Evolutionary conservation across 2,888 invertebrate genomes (phyloP), one percentile per base, ranked within the genome.

Genomic region (Brachyptera putata): DNA sequence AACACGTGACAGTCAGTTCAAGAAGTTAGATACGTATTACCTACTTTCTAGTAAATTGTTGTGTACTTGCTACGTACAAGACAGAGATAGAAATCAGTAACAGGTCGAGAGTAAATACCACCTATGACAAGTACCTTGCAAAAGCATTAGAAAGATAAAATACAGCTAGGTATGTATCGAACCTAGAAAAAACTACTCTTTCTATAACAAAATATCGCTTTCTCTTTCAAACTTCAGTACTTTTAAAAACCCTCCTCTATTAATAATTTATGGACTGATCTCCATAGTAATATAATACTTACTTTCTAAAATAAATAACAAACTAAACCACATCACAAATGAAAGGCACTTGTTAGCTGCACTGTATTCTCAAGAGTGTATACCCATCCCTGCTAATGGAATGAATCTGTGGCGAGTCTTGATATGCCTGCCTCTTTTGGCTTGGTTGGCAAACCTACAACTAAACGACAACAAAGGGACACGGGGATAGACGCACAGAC

Each of bases 321-420:
- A 60, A 57, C 55, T 53, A 18, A 36, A 62, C 56, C 39, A 34
- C 60, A 63, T 63, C 63, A 63, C 63, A 63, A 63, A 63, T 61
- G 30, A 63, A 53, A 63, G 63, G 63, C 63, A 63, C 63, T 61
- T 63, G 58, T 60, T 60, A 60, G 60, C 60, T 62, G 57, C 57
- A 37, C 57, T 55, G n/a, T n/a, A n/a, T 41, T 24, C 48, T 58
- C 49, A 50, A 26, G 49, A 50, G 25, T 50, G 26, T n/a, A 26
- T 26, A 4, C 14, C n/a, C 16, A 50, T 50, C 26, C 49, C 24
- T 24, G n/a, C 13, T 53, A 53, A 53, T 53, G 53, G 53, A 53
- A 53, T 53, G 53, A 34, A 53, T 53, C 16, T 53, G 53, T 53
- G 53, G 22, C 46, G n/a, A 46, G 46, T 1, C 22, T 21, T 46